phyloP scores from a whole-genome alignment of 2,797 vertebrate genomes.

The Dryobates pubescens region DNA sequence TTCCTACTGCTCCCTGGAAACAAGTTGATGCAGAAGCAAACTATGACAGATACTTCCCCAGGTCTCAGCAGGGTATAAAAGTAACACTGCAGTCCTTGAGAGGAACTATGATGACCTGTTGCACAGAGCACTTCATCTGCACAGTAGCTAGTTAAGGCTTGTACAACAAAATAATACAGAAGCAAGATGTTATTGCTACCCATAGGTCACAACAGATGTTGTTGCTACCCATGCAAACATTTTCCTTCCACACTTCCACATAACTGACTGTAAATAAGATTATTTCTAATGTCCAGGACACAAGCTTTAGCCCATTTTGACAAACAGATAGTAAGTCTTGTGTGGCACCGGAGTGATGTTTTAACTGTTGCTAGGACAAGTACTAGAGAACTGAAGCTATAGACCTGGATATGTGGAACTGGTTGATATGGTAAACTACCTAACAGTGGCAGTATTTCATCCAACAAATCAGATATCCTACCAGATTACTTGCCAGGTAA shows the following conservation, averaged over 20 bases:
- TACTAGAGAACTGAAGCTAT: neutral
- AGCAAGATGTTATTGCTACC: neutral
- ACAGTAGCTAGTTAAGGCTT: neutral
- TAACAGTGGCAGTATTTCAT: neutral
- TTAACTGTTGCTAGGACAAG: neutral
- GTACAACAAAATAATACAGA: neutral
- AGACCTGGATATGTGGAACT: neutral
- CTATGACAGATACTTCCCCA: neutral
- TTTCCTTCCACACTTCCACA: neutral
- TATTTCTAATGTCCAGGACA: neutral
- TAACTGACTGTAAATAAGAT: neutral
- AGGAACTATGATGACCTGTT: neutral
- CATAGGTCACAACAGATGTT: neutral
- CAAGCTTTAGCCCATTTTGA: neutral
- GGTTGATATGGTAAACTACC: neutral
- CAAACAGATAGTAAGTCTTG: neutral
- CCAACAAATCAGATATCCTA: neutral
- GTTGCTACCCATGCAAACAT: neutral
- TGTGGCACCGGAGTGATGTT: neutral
- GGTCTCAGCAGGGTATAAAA: neutral
- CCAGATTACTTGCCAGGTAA: neutral
- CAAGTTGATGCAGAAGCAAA: neutral
- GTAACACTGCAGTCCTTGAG: neutral
- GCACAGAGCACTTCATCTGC: neutral
- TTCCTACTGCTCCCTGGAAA: neutral